Evolutionary conservation across 2,888 invertebrate genomes (phyloP), one percentile per base, ranked within the genome.

Genomic region (Dioctria rufipes): DNA sequence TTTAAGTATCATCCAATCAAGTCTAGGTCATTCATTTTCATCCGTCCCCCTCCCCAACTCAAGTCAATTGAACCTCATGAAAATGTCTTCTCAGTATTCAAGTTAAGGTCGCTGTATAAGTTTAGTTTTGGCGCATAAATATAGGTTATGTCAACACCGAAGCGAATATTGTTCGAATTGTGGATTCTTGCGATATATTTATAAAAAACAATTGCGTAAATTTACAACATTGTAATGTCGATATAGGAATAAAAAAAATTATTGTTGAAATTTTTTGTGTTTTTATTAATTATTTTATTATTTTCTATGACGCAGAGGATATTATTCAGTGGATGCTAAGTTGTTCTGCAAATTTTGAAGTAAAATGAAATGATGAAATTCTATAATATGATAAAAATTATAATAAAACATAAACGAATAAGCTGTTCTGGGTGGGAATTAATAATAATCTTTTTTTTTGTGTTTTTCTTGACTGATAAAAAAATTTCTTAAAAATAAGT

Each of bases 61-160:
- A 25, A 11, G 54, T 11, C 1, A 54, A 46, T n/a, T 49, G 25
- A 46, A 61, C 25, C 77, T 46, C 77, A 77, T 77, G 43, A 25
- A 77, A 92, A 0, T 89, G 91, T 46, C 92, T 51, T 63, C 46
- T 80, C 71, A 80, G 63, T 71, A 80, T 80, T 80, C 69, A 61
- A 63, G 73, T 63, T 80, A 71, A 80, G 63, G 61, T 71, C 71
- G 63, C 43, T 77, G 46, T 77, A 25, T 25, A 25, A 77, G 77
- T 77, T 63, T 49, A 77, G 63, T 63, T 49, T 63, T 63, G 77
- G 77, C 77, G 49, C 63, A 77, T 63, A 25, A 25, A 25, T 25
- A 25, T 25, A 77, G 58, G 43, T 75, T 75, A 43, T 39, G 63
- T 63, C 46, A 58, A 54, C 58, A 63, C 42, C 51, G 63, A 63